Evolutionary conservation across 2,113 vertebrate species (phyloP).

Genomic region (Hyperoodon ampullatus): DNA sequence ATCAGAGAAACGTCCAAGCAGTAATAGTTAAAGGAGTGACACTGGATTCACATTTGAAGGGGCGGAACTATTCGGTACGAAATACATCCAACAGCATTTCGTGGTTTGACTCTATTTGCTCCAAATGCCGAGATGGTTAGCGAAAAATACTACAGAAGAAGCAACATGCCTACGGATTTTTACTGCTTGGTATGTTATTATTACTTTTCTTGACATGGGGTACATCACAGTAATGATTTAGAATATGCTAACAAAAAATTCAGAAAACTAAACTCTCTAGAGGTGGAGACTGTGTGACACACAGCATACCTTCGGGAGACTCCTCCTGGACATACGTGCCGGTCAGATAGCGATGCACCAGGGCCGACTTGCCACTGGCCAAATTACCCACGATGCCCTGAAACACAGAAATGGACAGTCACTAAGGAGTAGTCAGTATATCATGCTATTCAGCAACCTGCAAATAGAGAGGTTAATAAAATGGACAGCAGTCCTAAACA

Average conservation of each 20-base stretch:
- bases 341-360: constrained; percentile 98
- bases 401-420: neutral
- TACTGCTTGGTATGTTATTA: neutral
- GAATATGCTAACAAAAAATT: neutral
- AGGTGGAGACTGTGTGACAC: rapidly evolving
- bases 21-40: neutral
- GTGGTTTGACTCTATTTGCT: rapidly evolving
- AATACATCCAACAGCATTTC: neutral
- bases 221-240: neutral
- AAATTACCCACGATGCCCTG: constrained; percentile 99
- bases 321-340: constrained; percentile 99
- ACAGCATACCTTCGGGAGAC: constrained; percentile 94
- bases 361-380: constrained; percentile 97
- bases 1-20: neutral
- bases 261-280: neutral
- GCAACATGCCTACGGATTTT: rapidly evolving
- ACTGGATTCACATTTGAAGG: neutral
- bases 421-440: neutral
- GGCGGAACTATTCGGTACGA: neutral
- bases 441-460: neutral
- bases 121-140: rapidly evolving
- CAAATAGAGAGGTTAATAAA: neutral
- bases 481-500: rapidly evolving
- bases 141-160: rapidly evolving
- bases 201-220: neutral